phyloP scores from a whole-genome alignment of 2,797 vertebrate species.

The Ctenopoma multispine region DNA sequence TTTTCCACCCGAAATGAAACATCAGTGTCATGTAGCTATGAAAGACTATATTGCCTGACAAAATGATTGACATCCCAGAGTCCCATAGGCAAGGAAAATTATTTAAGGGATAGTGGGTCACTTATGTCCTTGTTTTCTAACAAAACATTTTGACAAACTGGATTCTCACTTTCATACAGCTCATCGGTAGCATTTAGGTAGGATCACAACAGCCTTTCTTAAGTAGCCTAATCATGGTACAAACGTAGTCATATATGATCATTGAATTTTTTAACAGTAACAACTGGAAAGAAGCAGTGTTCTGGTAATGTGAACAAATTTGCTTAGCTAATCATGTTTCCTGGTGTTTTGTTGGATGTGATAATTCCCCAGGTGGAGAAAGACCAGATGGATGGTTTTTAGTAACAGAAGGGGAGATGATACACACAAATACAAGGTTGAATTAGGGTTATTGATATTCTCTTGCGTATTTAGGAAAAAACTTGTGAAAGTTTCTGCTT shows the following conservation, averaged over 20 bases:
- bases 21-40: background rate
- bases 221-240: background rate
- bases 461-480: background rate
- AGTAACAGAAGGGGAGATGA: background rate
- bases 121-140: background rate
- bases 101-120: background rate
- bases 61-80: slow-evolving; percentile 21
- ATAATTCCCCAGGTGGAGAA: background rate
- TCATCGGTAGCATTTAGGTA: background rate
- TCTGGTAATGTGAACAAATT: background rate
- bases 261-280: background rate
- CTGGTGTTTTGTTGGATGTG: background rate
- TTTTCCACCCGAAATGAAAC: slow-evolving; percentile 7
- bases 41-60: slow-evolving; percentile 1
- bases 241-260: background rate
- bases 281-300: too few relatives aligned
- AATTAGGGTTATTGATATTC: background rate
- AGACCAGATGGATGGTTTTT: background rate
- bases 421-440: background rate
- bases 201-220: background rate
- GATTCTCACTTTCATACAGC: background rate
- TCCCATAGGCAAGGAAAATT: background rate
- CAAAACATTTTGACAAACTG: background rate
- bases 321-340: background rate
- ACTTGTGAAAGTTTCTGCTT: background rate